phyloP scores from a whole-genome alignment of 1,140 invertebrate genomes.

The Ganaspis sp. region DNA sequence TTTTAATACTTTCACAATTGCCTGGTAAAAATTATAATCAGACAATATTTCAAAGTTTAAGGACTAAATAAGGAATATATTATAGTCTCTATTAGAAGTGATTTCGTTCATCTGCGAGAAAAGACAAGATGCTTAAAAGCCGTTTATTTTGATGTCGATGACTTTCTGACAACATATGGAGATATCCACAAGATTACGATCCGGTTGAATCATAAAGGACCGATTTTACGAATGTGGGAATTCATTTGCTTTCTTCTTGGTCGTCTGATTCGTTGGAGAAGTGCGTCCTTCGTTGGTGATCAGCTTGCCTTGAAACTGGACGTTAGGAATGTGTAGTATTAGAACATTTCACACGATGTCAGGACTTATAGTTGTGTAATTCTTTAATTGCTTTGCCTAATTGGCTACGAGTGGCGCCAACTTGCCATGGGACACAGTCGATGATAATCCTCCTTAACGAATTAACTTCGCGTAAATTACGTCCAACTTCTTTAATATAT shows the following conservation, averaged over 20 bases:
- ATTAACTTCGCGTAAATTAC: slow-evolving; percentile 61
- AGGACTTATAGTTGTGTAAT: slow-evolving; percentile 64
- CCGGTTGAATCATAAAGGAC: slow-evolving; percentile 66
- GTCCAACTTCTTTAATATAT: slow-evolving; percentile 53
- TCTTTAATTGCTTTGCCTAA: slow-evolving; percentile 74
- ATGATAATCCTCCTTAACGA: slow-evolving; percentile 64
- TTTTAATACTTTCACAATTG: neutral
- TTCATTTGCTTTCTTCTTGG: slow-evolving; percentile 41
- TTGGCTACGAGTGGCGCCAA: slow-evolving; percentile 73
- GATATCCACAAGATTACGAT: slow-evolving; percentile 71
- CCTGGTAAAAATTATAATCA: neutral
- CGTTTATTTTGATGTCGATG: slow-evolving; percentile 50
- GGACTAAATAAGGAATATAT: neutral
- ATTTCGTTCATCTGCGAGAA: slow-evolving; percentile 19
- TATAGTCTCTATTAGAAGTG: slow-evolving; percentile 13
- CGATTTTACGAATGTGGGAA: slow-evolving; percentile 67
- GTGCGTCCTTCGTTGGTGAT: slow-evolving; percentile 37
- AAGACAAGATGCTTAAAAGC: slow-evolving; percentile 23
- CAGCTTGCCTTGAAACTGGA: slow-evolving; percentile 43
- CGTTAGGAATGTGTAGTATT: slow-evolving; percentile 43
- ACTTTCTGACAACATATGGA: slow-evolving; percentile 65
- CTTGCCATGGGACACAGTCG: slow-evolving; percentile 58
- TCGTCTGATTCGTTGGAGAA: slow-evolving; percentile 46
- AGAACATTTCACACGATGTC: slow-evolving; percentile 44
- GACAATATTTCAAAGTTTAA: neutral